Evolutionary conservation across 2,888 invertebrate species (phyloP).

Genomic region (Caenorhabditis uteleia): DNA sequence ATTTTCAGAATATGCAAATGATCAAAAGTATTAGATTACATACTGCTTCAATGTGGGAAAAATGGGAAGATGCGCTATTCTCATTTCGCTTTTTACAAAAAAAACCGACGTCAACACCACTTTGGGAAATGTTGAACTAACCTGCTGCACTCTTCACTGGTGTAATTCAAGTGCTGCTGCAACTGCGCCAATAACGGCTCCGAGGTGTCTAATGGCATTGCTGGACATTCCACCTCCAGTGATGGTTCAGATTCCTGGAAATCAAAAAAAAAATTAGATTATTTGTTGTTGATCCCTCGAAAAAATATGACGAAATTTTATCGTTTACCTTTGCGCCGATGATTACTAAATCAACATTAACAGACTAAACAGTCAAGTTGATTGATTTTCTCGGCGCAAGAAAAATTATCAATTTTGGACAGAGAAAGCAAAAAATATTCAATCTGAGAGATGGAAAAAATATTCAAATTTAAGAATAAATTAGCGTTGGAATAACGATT

Average conservation of each 20-base stretch:
- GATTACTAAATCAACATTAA: conserved; percentile 37
- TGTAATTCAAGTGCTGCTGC: conserved; percentile 24
- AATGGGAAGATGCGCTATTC: conserved; percentile 37
- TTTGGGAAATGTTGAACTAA: too few species aligned
- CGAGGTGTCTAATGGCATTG: conserved; percentile 25
- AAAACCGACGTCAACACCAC: too few species aligned
- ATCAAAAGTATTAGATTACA: too few species aligned
- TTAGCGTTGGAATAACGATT: too few species aligned
- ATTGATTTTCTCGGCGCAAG: conserved; percentile 1
- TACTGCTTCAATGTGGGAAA: too few species aligned
- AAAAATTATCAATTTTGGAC: too few species aligned
- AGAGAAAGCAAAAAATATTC: too few species aligned
- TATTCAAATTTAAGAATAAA: too few species aligned
- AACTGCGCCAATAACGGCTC: conserved; percentile 29
- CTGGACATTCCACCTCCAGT: conserved; percentile 23
- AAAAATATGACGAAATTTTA: background rate
- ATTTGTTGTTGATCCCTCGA: background rate
- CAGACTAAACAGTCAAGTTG: conserved; percentile 20
- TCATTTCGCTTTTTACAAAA: conserved; percentile 28
- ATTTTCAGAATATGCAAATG: too few species aligned
- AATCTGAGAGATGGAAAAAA: too few species aligned
- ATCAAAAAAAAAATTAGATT: background rate
- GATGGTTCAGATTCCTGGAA: conserved; percentile 1
- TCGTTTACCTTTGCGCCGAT: conserved; percentile 12
- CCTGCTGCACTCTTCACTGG: conserved; percentile 13